Base-by-base conservation (phyloP, 2,888 invertebrate genomes). In the Sisyra terminalis region DNA sequence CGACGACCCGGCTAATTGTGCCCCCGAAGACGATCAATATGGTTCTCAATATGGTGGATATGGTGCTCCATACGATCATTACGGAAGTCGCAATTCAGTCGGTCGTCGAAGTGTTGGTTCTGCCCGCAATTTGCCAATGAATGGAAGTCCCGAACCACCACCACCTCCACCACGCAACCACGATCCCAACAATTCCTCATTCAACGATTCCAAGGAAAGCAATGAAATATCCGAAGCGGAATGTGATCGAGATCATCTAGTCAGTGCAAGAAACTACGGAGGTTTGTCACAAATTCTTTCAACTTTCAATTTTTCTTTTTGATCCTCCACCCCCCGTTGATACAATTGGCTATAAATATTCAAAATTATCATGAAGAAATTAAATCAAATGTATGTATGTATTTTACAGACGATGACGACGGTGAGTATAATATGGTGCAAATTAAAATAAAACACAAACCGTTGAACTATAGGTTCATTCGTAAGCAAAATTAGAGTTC, bases 221-320 rank as follows among this genome's bases (percentile, higher is more conserved):
- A 89, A 88, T 67, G 89, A 89, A 66, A 86, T 88, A 65, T 88
- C 87, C 58, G 89, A 89, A 65, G 88, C 89, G 53, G 89, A 89
- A 64, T 89, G 89, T 63, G 89, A 89, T 69, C 82, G 81, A 50
- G 82, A 82, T 59, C 79, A 80, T 55, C 60, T 75, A 45, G 71
- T 75, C 55, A 78, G 84, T 65, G 78, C 76, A 46, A 78, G 86
- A 56, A 85, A 79, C 63, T 86, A 86, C 59, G 85, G 86, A 59
- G 87, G 87, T 87, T 70, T 72, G 72, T 64, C 49, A 45, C 47
- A 44, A 42, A 13, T n/a, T 45, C n/a, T 37, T 18, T 43, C 31
- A 42, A 37, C 39, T 44, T 30, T 15, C 4, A 4, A 11, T 2
- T n/a, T n/a, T 5, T 7, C 3, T 24, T 24, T 24, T 24, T 24